Conservation (phyloP, 2,888 invertebrate species). For the Eretmocerus hayati region DNA sequence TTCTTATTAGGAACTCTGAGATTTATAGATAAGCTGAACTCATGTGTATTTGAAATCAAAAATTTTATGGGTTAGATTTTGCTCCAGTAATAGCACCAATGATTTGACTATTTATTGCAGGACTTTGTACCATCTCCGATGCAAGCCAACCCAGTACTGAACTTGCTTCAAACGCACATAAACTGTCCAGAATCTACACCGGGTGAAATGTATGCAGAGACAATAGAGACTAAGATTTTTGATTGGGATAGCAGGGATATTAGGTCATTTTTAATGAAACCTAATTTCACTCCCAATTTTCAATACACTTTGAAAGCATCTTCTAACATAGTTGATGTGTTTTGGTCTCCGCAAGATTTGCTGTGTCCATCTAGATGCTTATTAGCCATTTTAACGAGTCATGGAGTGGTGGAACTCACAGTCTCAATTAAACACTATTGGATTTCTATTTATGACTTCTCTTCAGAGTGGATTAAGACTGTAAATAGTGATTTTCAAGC, state of each 20-base stretch:
- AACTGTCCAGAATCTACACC: conserved; percentile 33
- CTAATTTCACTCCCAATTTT: conserved; percentile 33
- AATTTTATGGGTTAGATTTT: too few species aligned
- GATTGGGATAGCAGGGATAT: conserved; percentile 32
- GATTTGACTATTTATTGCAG: too few species aligned
- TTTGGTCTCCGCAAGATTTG: conserved; percentile 39
- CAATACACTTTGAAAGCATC: conserved; percentile 24
- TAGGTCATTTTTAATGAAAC: conserved; percentile 34
- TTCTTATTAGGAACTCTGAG: too few species aligned
- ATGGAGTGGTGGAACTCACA: conserved; percentile 35
- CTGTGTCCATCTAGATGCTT: conserved; percentile 33
- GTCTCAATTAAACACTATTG: conserved; percentile 33
- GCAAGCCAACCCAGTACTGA: conserved; percentile 29
- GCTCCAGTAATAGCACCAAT: too few species aligned
- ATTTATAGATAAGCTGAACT: too few species aligned
- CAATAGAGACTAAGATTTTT: conserved; percentile 27
- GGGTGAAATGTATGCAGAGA: conserved; percentile 22
- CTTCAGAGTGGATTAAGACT: conserved; percentile 24
- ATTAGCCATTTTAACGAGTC: conserved; percentile 34
- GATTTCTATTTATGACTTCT: conserved; percentile 34
- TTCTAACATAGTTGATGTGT: conserved; percentile 29
- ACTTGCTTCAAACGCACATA: conserved; percentile 37
- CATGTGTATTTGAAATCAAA: too few species aligned
- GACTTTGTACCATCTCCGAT: conserved; percentile 37
- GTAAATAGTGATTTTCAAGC: conserved; percentile 20